Evolutionary conservation across 2,888 invertebrate genomes (phyloP).

Genomic region (Tricholauxania praeusta): DNA sequence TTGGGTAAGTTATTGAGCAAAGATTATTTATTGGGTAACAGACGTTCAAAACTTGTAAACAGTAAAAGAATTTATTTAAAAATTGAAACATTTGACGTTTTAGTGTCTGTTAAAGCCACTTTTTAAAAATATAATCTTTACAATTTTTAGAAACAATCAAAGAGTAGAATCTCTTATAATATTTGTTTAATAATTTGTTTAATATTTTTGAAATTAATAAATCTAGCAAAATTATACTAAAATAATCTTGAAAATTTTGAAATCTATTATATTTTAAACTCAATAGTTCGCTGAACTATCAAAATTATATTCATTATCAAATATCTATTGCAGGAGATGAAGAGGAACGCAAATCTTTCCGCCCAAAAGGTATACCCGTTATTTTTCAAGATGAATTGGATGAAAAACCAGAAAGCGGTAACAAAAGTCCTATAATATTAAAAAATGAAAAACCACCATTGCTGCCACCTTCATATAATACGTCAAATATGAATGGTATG

Average conservation of each 20-base stretch:
- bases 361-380: constrained; percentile 90
- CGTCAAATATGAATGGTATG: constrained; percentile 66
- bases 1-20: constrained; percentile 69
- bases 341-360: constrained; percentile 85
- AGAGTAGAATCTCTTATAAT: neutral
- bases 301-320: too few species aligned
- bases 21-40: neutral
- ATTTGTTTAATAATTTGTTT: neutral
- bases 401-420: constrained; percentile 89
- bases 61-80: too few species aligned
- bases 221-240: neutral
- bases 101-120: too few species aligned
- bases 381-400: constrained; percentile 98
- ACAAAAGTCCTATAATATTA: constrained; percentile 93
- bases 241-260: neutral
- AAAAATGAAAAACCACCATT: constrained; percentile 95
- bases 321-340: constrained; percentile 72
- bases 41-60: too few species aligned
- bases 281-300: neutral
- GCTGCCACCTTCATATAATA: constrained; percentile 77
- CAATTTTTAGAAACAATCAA: neutral
- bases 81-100: too few species aligned
- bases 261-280: neutral
- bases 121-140: neutral
- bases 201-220: neutral